Conservation (phyloP, 2,797 vertebrate genomes). For the Semaprochilodus insignis region DNA sequence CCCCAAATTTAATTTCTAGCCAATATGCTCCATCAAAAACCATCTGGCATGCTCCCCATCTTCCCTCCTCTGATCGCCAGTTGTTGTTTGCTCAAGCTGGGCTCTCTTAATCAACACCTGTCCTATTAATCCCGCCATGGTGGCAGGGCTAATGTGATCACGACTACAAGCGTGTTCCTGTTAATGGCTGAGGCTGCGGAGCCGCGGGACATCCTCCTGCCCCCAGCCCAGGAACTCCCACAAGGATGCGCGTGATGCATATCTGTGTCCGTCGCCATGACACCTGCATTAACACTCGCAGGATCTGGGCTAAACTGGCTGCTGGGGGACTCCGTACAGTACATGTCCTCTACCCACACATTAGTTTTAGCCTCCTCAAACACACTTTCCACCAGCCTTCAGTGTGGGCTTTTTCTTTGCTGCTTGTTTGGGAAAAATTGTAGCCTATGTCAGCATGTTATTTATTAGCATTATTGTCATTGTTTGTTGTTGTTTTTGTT, state of each 20-base stretch:
- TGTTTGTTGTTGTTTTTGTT: background rate
- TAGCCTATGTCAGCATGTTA: background rate
- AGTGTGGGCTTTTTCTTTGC: conserved; percentile 19
- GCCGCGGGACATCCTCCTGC: conserved; percentile 67
- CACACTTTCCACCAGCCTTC: conserved; percentile 48
- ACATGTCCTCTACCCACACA: conserved; percentile 51
- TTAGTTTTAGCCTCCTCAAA: conserved; percentile 42
- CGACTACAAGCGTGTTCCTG: conserved; percentile 73
- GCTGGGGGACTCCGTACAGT: conserved; percentile 59
- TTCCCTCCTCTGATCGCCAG: conserved; percentile 70
- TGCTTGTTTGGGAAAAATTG: background rate
- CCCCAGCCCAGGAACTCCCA: conserved; percentile 66
- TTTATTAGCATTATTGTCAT: background rate
- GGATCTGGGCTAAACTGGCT: conserved; percentile 80
- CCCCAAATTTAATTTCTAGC: conserved; percentile 77
- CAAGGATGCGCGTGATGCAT: conserved; percentile 76
- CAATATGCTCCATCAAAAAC: conserved; percentile 74
- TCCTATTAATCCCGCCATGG: conserved; percentile 80
- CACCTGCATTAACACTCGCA: conserved; percentile 78
- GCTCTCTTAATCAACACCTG: conserved; percentile 86
- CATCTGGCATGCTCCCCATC: conserved; percentile 72
- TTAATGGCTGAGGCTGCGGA: conserved; percentile 75
- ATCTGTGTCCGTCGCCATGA: conserved; percentile 71
- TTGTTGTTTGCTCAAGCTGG: conserved; percentile 75
- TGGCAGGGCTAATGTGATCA: conserved; percentile 79